Evolutionary conservation across 2,113 vertebrate species (phyloP), one percentile per base, ranked within the genome.

Genomic region (Hemibagrus wyckioides): DNA sequence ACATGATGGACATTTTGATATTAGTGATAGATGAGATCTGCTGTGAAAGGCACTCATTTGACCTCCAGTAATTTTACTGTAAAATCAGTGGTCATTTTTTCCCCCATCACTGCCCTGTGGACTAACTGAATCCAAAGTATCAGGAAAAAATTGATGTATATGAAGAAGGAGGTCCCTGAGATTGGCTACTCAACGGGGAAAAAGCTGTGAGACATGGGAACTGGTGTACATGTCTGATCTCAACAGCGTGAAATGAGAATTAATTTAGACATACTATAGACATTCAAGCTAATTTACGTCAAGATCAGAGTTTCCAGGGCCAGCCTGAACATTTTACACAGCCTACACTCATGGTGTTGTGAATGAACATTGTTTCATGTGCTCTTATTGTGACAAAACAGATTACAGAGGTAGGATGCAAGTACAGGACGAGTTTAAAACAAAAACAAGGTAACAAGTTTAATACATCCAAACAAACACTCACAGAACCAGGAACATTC

Each of bases 1-100:
- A 48, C 1, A 6, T 82, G 80, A 82, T 82, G 39, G 57, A 63
- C 80, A 63, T 82, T 63, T 80, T 39, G 54, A 57, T 21, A 81
- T 81, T 59, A 7, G 54, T 41, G 79, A 59, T 59, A 81, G 33
- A 81, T 81, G 79, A 57, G 79, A 80, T 80, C 8, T 80, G 52
- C 79, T 57, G 52, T 23, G 11, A 80, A 57, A 57, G 79, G 33
- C 21, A 59, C 54, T 25, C 9, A 25, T 80, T 36, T 80, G 30
- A 80, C 52, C 52, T 57, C 52, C 52, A 23, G 28, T 52, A 7
- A 17, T 30, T 6, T 33, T 50, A n/a, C 25, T 39, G 52, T 59
- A 17, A 28, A 59, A 59, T 57, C 28, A 28, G 3, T 81, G 21
- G 5, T 80, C 33, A 33, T 33, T 54, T 33, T 21, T 13, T 3